Conservation (phyloP, 2,888 invertebrate genomes). For the Omphaloscelis lunosa region DNA sequence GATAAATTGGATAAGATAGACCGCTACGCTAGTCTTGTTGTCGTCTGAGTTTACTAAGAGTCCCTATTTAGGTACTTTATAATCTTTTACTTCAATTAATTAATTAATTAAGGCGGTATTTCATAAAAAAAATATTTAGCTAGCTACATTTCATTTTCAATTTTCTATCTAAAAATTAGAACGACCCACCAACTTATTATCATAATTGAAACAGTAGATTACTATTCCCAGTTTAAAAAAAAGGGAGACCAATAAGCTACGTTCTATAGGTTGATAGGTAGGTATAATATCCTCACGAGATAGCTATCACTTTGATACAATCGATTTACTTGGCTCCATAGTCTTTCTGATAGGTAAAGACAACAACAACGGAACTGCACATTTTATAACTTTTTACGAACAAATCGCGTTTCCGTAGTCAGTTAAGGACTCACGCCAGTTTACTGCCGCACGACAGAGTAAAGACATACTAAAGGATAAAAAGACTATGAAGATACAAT, state of each 20-base stretch:
- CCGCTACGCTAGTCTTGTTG: conserved; percentile 21
- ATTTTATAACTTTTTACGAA: background rate
- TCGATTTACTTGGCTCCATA: background rate
- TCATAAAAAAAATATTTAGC: too few species aligned
- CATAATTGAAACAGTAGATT: background rate
- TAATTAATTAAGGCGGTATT: background rate
- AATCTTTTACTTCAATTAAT: conserved; percentile 1
- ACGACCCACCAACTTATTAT: background rate
- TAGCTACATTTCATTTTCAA: too few species aligned
- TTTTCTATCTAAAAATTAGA: background rate
- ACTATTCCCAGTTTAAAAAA: background rate
- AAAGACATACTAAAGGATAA: conserved; percentile 9
- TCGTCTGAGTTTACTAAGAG: conserved; percentile 17
- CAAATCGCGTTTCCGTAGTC: conserved; percentile 23
- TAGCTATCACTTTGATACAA: background rate
- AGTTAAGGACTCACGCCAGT: background rate
- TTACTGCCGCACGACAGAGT: conserved; percentile 19
- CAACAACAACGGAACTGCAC: conserved; percentile 4
- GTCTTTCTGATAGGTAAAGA: background rate
- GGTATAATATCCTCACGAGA: background rate
- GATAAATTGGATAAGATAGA: conserved; percentile 72
- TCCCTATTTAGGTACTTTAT: background rate
- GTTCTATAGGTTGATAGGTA: background rate
- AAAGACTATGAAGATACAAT: background rate
- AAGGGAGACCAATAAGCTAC: background rate